A percentile compares a stretch with the other conserved stretches of the same genome.
These are phyloP conservation scores for Telenomus remus DNA, from an alignment of 1,140 invertebrate species.

Conservation along the genomic window DNA sequence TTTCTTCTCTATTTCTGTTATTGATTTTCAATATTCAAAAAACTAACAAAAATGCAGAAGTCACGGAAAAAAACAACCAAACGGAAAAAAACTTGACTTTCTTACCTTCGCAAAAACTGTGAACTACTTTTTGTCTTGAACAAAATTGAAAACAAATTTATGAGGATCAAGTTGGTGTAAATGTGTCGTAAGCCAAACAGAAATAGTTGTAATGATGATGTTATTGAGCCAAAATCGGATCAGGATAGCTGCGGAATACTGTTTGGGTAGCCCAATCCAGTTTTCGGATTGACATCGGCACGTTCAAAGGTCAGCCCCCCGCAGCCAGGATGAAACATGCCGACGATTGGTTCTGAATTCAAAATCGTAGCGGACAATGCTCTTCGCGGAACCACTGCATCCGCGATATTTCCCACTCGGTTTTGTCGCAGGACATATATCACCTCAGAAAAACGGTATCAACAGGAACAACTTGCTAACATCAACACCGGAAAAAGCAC, in stretches of 20 bases:
- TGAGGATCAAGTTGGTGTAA: no score
- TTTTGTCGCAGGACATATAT: constrained; percentile 22
- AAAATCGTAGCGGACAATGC: constrained; percentile 56
- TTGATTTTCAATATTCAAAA: not conserved
- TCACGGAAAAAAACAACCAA: not conserved
- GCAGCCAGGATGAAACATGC: constrained; percentile 61
- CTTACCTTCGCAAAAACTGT: no score
- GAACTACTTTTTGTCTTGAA: no score
- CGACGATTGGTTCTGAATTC: constrained; percentile 45
- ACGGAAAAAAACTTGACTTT: no score
- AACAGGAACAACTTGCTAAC: constrained; percentile 36
- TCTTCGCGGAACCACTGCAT: constrained; percentile 61
- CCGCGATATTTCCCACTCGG: constrained; percentile 26
- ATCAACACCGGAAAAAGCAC: constrained; percentile 52
- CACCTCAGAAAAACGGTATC: constrained; percentile 16
- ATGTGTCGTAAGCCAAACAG: not conserved
- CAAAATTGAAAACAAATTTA: no score
- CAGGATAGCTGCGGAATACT: constrained; percentile 22
- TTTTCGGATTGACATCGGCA: constrained; percentile 65
- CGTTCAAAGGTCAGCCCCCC: constrained; percentile 62
- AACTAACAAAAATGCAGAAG: not conserved
- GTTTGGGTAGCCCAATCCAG: constrained; percentile 22
- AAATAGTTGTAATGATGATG: constrained; percentile 23
- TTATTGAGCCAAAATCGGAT: constrained; percentile 28
- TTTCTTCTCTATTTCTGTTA: not conserved